Conservation (phyloP, 2,113 vertebrate species). For the Synodontis membranacea region DNA sequence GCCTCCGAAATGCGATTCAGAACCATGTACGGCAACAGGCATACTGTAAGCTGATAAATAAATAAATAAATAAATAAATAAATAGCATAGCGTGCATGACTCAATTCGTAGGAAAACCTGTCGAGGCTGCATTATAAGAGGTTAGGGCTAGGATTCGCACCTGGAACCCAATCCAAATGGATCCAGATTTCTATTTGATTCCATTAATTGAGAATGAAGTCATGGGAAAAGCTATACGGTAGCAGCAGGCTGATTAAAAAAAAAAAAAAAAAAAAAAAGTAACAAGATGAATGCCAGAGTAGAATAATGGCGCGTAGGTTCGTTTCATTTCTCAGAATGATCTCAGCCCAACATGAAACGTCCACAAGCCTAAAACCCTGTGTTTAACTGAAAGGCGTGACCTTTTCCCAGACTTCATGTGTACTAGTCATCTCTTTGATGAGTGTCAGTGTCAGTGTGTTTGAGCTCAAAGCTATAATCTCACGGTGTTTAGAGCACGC, state of each 20-base stretch:
- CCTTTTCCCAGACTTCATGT: slow-evolving; percentile 23
- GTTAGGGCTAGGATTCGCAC: not conserved
- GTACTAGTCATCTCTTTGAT: slow-evolving; percentile 39
- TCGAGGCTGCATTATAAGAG: not conserved
- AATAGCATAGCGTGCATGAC: not conserved
- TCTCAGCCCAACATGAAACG: not conserved
- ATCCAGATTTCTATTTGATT: not conserved
- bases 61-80: no score
- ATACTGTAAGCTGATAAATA: not conserved
- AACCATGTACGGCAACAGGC: no score
- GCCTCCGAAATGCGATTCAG: not conserved
- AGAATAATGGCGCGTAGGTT: not conserved
- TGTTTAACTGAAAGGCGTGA: slow-evolving; percentile 37
- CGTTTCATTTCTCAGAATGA: not conserved
- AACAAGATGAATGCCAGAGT: not conserved
- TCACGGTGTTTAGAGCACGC: slow-evolving; percentile 36
- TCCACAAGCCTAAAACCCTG: not conserved
- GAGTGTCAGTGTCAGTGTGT: slow-evolving; percentile 22
- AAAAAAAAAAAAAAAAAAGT: not conserved
- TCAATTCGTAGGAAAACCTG: not conserved
- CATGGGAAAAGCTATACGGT: not conserved
- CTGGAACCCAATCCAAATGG: not conserved
- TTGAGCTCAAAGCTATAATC: slow-evolving; percentile 46
- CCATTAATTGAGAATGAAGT: not conserved
- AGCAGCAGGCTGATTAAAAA: not conserved